Evolutionary conservation across 2,797 vertebrate species (phyloP).

Genomic region (Otolemur crassicaudatus): DNA sequence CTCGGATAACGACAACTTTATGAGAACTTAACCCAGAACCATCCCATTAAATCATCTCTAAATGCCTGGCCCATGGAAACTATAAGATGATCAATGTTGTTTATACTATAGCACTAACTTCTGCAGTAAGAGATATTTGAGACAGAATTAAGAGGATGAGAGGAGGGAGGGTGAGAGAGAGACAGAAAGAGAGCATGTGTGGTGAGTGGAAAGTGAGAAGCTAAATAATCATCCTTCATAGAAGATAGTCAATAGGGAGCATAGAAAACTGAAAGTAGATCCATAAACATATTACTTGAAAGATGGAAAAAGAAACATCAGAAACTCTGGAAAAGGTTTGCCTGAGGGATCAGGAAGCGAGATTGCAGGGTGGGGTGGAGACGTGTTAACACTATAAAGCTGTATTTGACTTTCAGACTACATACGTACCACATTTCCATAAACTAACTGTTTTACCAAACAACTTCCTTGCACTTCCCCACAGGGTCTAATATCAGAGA

Average conservation of each 20-base stretch:
- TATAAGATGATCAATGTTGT: background rate
- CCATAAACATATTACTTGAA: background rate
- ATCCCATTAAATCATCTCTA: background rate
- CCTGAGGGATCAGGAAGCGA: background rate
- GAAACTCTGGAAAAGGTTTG: background rate
- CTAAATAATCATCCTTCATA: background rate
- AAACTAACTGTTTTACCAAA: background rate
- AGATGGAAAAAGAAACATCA: background rate
- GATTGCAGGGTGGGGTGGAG: background rate
- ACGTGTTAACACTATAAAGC: background rate
- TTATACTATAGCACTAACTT: background rate
- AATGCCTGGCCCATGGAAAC: background rate
- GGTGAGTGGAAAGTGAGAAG: background rate
- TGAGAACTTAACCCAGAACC: background rate
- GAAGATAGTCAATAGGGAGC: background rate
- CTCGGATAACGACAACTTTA: background rate
- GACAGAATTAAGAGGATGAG: background rate
- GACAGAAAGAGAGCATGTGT: background rate
- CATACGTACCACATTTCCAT: background rate
- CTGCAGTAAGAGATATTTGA: background rate
- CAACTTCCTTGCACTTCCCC: background rate
- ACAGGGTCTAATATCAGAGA: background rate
- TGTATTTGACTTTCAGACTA: background rate
- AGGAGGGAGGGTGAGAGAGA: background rate
- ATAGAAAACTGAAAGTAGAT: background rate